Base-by-base conservation (phyloP, 1,140 invertebrate species). In the Radopholus similis region DNA sequence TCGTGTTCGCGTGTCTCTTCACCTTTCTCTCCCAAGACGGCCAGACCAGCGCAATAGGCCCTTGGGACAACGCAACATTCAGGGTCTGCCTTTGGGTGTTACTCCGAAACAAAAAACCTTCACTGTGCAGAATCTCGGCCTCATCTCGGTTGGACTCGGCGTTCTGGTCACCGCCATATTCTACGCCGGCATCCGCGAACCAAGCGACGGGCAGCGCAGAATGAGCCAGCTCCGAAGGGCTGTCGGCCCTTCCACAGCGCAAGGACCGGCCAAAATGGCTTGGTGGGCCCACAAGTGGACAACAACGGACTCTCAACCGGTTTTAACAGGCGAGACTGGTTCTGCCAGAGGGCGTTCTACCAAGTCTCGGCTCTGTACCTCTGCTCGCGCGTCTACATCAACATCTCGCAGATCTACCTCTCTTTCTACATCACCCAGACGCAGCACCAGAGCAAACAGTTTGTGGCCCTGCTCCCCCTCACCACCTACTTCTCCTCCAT, bases 361-460 rank as follows among this genome's bases (percentile, higher is more conserved):
- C 53, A 30, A 30, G n/a, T n/a, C n/a, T n/a, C n/a, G n/a, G n/a
- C n/a, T n/a, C n/a, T n/a, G n/a, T n/a, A n/a, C n/a, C n/a, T n/a
- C n/a, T n/a, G n/a, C n/a, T n/a, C n/a, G n/a, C n/a, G n/a, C n/a
- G n/a, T 96, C 40, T 91, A 90, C 81, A 89, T 92, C 8, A 96
- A 95, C 85, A 84, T 95, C 37, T 89, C 89, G 23, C 93, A 96
- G 86, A 89, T 92, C 26, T 91, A 95, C 75, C 87, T 95, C 53
- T 92, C 93, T 1, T 85, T 95, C 58, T 97, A 95, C 84, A 86
- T 95, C 13, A 90, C 92, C 78, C 88, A 90, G 66, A 89, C 89
- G 4, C 83, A 95, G 23, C 82, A 88, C 26, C 85, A 92, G 80
- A 85, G 87, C 8, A 91, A 87, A 79, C 86, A 87, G 75, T 87